Evolutionary conservation across 2,113 vertebrate species (phyloP).

Genomic region (Hyperopisus bebe): DNA sequence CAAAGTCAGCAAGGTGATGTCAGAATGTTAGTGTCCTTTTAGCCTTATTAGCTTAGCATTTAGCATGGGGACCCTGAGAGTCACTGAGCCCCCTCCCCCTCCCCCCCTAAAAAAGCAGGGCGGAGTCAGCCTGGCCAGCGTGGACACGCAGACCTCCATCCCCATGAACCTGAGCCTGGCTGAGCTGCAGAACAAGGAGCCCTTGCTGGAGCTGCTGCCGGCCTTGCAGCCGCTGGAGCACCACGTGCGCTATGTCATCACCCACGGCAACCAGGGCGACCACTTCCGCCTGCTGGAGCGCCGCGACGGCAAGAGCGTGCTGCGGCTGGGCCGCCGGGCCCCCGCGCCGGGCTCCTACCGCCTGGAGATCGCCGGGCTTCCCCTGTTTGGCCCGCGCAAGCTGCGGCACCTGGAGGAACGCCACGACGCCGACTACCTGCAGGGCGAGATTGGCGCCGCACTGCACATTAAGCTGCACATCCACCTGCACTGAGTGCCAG

Average conservation of each 20-base stretch:
- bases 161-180: constrained; percentile 71
- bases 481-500: constrained; percentile 75
- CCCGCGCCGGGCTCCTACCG: constrained; percentile 67
- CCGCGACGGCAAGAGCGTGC: constrained; percentile 69
- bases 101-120: constrained; percentile 33
- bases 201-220: constrained; percentile 77
- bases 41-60: neutral
- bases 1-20: neutral
- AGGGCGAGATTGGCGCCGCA: constrained; percentile 68
- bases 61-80: neutral
- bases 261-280: constrained; percentile 66
- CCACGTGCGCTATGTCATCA: constrained; percentile 71
- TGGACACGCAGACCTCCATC: constrained; percentile 74
- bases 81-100: neutral
- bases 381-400: constrained; percentile 61
- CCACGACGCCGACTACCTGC: constrained; percentile 77
- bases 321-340: constrained; percentile 66
- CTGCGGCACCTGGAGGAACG: constrained; percentile 66
- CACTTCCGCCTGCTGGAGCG: constrained; percentile 76
- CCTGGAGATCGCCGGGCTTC: constrained; percentile 76
- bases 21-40: neutral
- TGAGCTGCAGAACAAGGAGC: constrained; percentile 65
- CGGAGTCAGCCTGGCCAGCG: constrained; percentile 72
- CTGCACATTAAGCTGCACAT: constrained; percentile 81
- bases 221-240: constrained; percentile 72